Percentiles rank a stretch among this genome's conserved stretches.
phyloP scores from a whole-genome alignment of 2,113 vertebrate species.

The Oophaga pumilio region DNA sequence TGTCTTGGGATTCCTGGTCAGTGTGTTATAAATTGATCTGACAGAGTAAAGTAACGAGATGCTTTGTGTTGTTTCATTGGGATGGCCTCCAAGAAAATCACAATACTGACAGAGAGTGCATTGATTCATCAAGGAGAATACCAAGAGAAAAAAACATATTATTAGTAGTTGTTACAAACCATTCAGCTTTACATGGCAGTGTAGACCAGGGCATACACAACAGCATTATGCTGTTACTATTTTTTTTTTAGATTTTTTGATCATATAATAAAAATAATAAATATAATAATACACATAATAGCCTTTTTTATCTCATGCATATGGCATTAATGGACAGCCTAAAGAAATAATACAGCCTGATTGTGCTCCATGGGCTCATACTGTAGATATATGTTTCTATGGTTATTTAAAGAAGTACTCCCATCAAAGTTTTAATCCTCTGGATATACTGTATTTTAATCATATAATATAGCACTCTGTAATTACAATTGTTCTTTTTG shows the following conservation, averaged over 20 bases:
- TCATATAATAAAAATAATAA: too few species aligned
- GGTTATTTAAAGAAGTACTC: too few species aligned
- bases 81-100: constrained; percentile 53
- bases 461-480: too few species aligned
- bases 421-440: too few species aligned
- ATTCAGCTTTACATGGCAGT: constrained; percentile 20
- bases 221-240: background rate
- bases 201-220: background rate
- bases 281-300: too few species aligned
- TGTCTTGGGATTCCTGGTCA: constrained; percentile 46
- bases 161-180: constrained; percentile 43
- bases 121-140: constrained; percentile 55
- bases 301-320: too few species aligned
- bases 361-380: too few species aligned
- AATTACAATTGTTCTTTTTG: too few species aligned
- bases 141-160: constrained; percentile 44
- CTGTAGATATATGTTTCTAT: too few species aligned
- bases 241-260: background rate
- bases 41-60: constrained; percentile 53
- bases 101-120: constrained; percentile 51
- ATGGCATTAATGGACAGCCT: too few species aligned
- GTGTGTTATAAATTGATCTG: constrained; percentile 49
- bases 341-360: too few species aligned
- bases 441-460: too few species aligned
- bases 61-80: constrained; percentile 47